A percentile compares a stretch with the other conserved stretches of the same genome.
These are phyloP conservation scores for Pachyrhynchus sulphureomaculatus DNA, from an alignment of 1,140 invertebrate species.

Conservation along the genomic window DNA sequence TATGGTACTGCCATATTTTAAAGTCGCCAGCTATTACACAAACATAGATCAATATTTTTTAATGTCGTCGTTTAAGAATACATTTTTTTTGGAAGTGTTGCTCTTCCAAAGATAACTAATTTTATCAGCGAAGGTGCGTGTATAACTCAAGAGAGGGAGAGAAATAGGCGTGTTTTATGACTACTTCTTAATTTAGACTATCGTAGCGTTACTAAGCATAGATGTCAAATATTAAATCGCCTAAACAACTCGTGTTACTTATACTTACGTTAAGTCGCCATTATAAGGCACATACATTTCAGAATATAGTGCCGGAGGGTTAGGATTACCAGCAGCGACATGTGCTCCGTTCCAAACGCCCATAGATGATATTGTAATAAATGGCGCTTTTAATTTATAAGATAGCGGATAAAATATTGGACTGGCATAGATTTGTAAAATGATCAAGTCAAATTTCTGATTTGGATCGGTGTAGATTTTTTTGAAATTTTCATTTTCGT, in stretches of 20 bases:
- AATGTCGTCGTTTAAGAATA: too few relatives aligned
- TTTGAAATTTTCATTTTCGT: slow-evolving; percentile 18
- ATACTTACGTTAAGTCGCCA: too few relatives aligned
- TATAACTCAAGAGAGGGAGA: too few relatives aligned
- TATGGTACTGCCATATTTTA: too few relatives aligned
- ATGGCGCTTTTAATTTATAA: slow-evolving; percentile 18
- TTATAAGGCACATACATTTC: slow-evolving; percentile 27
- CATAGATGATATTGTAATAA: slow-evolving; percentile 31
- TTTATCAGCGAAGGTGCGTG: too few relatives aligned
- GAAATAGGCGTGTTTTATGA: too few relatives aligned
- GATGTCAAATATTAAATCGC: neutral
- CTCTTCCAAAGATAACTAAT: too few relatives aligned
- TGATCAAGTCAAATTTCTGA: slow-evolving; percentile 26
- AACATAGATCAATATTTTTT: too few relatives aligned
- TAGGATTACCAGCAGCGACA: slow-evolving; percentile 25
- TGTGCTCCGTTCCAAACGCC: slow-evolving; percentile 20
- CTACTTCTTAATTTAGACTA: neutral
- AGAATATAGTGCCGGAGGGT: slow-evolving; percentile 19
- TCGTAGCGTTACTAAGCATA: too few relatives aligned
- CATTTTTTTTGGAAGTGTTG: too few relatives aligned
- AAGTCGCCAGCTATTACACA: too few relatives aligned
- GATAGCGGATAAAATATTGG: slow-evolving; percentile 19
- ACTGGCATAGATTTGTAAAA: slow-evolving; percentile 22
- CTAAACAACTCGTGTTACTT: neutral
- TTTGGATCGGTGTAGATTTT: slow-evolving; percentile 21